A percentile compares a stretch with the other conserved stretches of the same genome.
Evolutionary conservation across 2,113 vertebrate species (phyloP).

Genomic region (Lagopus muta): DNA sequence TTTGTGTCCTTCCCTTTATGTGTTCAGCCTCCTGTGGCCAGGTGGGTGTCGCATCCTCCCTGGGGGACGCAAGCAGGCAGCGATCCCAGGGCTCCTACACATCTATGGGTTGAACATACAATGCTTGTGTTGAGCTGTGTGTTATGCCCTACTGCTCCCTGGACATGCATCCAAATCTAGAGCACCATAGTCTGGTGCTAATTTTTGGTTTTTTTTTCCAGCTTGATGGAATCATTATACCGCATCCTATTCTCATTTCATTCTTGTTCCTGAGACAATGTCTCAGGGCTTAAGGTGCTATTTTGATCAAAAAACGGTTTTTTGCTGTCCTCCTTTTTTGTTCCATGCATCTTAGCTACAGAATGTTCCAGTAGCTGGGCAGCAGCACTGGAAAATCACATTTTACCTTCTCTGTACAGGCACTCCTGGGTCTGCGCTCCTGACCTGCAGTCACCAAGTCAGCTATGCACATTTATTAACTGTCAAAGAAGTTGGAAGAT

Average conservation of each 20-base stretch:
- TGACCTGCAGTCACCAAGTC: neutral
- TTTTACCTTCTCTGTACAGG: neutral
- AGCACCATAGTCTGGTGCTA: neutral
- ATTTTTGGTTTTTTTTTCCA: neutral
- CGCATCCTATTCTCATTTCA: neutral
- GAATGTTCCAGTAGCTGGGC: neutral
- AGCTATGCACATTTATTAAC: neutral
- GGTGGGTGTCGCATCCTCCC: neutral
- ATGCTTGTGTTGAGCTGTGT: neutral
- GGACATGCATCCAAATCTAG: neutral
- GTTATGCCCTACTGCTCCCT: neutral
- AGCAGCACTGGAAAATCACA: neutral
- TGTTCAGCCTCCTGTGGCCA: neutral
- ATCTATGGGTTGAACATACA: accelerated
- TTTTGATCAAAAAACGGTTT: neutral
- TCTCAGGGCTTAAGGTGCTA: neutral
- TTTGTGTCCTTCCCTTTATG: neutral
- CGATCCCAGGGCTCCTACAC: neutral
- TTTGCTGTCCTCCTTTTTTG: neutral
- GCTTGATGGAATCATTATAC: neutral
- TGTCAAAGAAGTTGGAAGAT: neutral
- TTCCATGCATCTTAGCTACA: neutral
- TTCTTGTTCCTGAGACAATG: neutral
- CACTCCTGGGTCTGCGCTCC: neutral
- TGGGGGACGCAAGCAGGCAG: accelerated